A percentile compares a stretch with the other conserved stretches of the same genome.
phyloP scores from a whole-genome alignment of 2,888 invertebrate species.

The Hirtodrosophila cameraria region DNA sequence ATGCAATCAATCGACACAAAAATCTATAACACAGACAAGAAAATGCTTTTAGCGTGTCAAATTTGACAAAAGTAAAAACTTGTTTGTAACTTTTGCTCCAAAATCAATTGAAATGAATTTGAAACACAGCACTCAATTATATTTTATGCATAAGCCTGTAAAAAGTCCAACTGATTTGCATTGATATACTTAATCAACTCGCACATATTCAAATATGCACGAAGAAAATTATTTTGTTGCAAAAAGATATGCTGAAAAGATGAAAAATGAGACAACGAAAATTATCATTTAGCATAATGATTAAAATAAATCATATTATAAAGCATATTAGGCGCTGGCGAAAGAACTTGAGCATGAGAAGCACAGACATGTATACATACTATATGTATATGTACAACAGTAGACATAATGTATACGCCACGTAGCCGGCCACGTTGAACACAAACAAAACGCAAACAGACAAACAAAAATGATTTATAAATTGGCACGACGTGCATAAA shows the following conservation, averaged over 20 bases:
- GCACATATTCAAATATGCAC: conserved; percentile 39
- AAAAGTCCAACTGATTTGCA: neutral
- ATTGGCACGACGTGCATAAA: conserved; percentile 82
- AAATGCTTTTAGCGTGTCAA: conserved; percentile 67
- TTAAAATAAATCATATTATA: conserved; percentile 77
- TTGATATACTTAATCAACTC: conserved; percentile 24
- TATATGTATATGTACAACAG: conserved; percentile 28
- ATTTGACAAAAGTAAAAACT: conserved; percentile 36
- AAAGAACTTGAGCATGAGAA: neutral
- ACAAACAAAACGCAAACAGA: conserved; percentile 70
- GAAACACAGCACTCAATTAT: neutral
- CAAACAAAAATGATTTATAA: conserved; percentile 82
- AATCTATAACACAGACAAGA: conserved; percentile 61
- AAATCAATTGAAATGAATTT: conserved; percentile 5
- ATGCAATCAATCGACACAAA: conserved; percentile 59
- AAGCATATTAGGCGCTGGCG: conserved; percentile 38
- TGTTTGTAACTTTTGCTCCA: neutral
- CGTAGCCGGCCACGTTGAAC: conserved; percentile 62
- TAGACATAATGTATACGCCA: conserved; percentile 66
- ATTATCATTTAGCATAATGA: conserved; percentile 79
- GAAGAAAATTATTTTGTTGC: conserved; percentile 56
- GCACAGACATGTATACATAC: conserved; percentile 7
- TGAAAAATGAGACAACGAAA: conserved; percentile 61
- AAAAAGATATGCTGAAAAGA: conserved; percentile 17
- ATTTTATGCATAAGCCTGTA: conserved; percentile 9